Percentiles rank a stretch among this genome's conserved stretches.
phyloP scores from a whole-genome alignment of 2,888 invertebrate genomes.

The Drosophila peninsularis region DNA sequence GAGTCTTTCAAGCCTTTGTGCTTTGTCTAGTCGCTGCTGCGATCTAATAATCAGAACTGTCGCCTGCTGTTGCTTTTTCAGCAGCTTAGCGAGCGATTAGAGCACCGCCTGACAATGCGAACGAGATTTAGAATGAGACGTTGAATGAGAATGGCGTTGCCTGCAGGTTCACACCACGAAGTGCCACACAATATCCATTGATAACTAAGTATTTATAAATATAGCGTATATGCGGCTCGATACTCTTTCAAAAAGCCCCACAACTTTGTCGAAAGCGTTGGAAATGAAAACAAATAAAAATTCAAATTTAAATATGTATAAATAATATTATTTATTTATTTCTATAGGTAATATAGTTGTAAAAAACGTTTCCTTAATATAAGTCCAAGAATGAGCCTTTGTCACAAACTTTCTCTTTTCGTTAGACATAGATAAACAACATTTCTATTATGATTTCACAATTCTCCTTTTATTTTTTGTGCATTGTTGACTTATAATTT shows the following conservation, averaged over 20 bases:
- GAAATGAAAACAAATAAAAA: too few species aligned
- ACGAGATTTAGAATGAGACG: slow-evolving; percentile 14
- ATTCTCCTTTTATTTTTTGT: too few species aligned
- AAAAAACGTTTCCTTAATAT: too few species aligned
- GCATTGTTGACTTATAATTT: too few species aligned
- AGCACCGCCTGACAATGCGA: slow-evolving; percentile 35
- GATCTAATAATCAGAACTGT: slow-evolving; percentile 60
- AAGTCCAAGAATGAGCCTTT: too few species aligned
- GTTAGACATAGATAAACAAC: too few species aligned
- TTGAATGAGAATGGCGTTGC: slow-evolving; percentile 50
- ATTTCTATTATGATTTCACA: too few species aligned
- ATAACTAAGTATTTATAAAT: slow-evolving; percentile 30
- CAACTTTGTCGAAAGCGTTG: background rate
- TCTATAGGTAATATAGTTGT: too few species aligned
- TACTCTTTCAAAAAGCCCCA: background rate
- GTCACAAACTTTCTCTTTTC: too few species aligned
- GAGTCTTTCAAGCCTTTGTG: slow-evolving; percentile 33
- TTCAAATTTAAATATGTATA: too few species aligned
- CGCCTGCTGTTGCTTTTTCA: slow-evolving; percentile 40
- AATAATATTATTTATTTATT: too few species aligned
- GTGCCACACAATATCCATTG: slow-evolving; percentile 56
- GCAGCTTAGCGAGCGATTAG: slow-evolving; percentile 70
- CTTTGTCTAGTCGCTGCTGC: slow-evolving; percentile 33
- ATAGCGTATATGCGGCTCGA: background rate
- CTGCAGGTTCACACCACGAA: slow-evolving; percentile 66